These are phyloP conservation scores for Schrankia costaestrigalis DNA, from an alignment of 2,888 invertebrate species.

Conservation along the genomic window DNA sequence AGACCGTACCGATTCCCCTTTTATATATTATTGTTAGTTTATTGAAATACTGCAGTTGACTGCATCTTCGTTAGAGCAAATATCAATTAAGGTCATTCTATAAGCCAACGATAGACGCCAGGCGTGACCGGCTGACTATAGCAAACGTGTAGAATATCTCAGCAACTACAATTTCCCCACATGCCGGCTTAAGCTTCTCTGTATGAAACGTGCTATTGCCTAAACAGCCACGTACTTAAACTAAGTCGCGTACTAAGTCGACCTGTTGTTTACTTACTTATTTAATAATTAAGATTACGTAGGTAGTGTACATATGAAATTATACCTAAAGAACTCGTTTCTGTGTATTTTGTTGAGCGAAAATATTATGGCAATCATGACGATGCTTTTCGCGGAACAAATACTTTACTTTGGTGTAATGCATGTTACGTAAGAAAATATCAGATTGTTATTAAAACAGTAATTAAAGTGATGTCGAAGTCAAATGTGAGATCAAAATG, in stretches of 20 bases:
- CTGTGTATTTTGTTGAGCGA: conserved; percentile 31
- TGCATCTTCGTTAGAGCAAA: conserved; percentile 59
- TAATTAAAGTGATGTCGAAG: conserved; percentile 18
- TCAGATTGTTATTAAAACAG: conserved; percentile 15
- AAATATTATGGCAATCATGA: conserved; percentile 36
- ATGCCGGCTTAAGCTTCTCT: conserved; percentile 47
- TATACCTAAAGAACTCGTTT: conserved; percentile 41
- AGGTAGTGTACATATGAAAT: conserved; percentile 40
- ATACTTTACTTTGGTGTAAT: conserved; percentile 40
- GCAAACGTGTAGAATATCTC: conserved; percentile 13
- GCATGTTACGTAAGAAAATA: conserved; percentile 21
- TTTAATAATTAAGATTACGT: conserved; percentile 62
- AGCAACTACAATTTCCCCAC: conserved; percentile 9
- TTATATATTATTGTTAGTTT: conserved; percentile 19
- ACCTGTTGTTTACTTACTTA: conserved; percentile 64
- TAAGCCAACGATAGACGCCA: conserved; percentile 49
- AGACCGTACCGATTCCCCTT: too few species aligned
- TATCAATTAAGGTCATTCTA: conserved; percentile 65
- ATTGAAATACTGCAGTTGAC: conserved; percentile 50
- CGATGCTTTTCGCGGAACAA: conserved; percentile 30
- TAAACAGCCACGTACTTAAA: conserved; percentile 67
- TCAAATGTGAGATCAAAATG: conserved; percentile 5
- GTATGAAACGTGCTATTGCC: conserved; percentile 71
- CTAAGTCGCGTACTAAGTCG: conserved; percentile 49
- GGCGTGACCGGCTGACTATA: conserved; percentile 40